Evolutionary conservation across 2,797 vertebrate genomes (phyloP).

Genomic region (Scomberomorus guttatus): DNA sequence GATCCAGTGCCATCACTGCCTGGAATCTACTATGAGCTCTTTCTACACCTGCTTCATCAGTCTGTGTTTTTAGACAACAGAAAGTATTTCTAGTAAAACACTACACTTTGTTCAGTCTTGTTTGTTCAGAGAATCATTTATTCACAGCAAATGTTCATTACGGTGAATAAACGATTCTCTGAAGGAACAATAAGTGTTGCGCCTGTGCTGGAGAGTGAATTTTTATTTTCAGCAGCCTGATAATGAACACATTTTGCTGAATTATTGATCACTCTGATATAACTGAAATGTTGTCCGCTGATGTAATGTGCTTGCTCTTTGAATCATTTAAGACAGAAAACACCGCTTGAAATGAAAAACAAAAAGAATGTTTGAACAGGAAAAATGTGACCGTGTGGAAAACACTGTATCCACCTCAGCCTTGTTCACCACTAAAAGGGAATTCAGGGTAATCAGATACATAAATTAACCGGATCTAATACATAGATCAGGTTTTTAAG

Average conservation of each 20-base stretch:
- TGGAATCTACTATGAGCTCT: background rate
- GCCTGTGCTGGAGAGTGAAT: slow-evolving; percentile 1
- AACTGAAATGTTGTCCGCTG: slow-evolving; percentile 32
- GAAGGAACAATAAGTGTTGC: slow-evolving; percentile 26
- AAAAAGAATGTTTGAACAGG: slow-evolving; percentile 17
- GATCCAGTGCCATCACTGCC: too few relatives aligned
- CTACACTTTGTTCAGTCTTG: slow-evolving; percentile 14
- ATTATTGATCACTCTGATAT: slow-evolving; percentile 54
- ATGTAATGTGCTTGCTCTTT: slow-evolving; percentile 34
- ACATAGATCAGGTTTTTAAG: background rate
- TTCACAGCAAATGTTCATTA: slow-evolving; percentile 4
- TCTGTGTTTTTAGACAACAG: background rate
- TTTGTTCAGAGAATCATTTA: slow-evolving; percentile 31
- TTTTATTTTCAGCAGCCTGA: slow-evolving; percentile 10
- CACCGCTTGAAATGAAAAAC: background rate
- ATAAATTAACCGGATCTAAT: background rate
- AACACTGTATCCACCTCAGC: background rate
- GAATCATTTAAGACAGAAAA: slow-evolving; percentile 38
- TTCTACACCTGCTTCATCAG: background rate
- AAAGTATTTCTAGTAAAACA: slow-evolving; percentile 7
- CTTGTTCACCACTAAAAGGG: background rate
- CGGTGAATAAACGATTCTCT: slow-evolving; percentile 28
- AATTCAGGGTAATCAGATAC: background rate
- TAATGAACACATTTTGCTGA: slow-evolving; percentile 52
- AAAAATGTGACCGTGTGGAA: slow-evolving; percentile 2